Evolutionary conservation across 2,113 vertebrate species (phyloP), one percentile per base, ranked within the genome.

Genomic region (Pelusios castaneus): DNA sequence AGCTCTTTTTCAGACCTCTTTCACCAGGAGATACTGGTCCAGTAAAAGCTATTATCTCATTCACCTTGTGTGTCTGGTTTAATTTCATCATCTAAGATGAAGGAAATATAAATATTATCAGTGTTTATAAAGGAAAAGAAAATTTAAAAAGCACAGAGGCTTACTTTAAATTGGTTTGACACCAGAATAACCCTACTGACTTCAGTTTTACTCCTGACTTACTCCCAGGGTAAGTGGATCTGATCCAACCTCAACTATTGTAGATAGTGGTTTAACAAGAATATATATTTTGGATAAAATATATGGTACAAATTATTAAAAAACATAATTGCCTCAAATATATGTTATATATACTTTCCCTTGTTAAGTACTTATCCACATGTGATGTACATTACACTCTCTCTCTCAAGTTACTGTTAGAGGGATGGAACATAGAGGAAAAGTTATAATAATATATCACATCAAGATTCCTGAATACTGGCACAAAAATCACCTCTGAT

Each of bases 131-230:
- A 90, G 93, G 10, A 47, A 67, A 14, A n/a, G 31, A n/a, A 91
- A 1, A n/a, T n/a, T n/a, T n/a, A 14, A 81, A 93, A 94, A 95
- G 82, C 93, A 95, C 96, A 93, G 95, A 95, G 96, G 95, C 96
- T 95, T 96, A 89, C 95, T 96, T 95, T 94, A 94, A 85, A 95
- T 94, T 73, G n/a, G 86, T 92, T 95, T 95, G 94, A 96, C 95
- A 95, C 43, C 92, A 93, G 63, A 96, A 96, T 94, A 96, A 96
- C 94, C 84, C 92, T 83, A 85, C 91, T 95, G 79, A 93, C 82
- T 95, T 91, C 95, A 95, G 85, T 96, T 96, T 95, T 97, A 95
- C 96, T 97, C 95, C 89, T 93, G 97, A 93, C 95, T 95, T 97
- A 96, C 91, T 70, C 63, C 34, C 19, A 70, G 63, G n/a, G 2